Conservation (phyloP, 2,888 invertebrate species). For the Clunio marinus region DNA sequence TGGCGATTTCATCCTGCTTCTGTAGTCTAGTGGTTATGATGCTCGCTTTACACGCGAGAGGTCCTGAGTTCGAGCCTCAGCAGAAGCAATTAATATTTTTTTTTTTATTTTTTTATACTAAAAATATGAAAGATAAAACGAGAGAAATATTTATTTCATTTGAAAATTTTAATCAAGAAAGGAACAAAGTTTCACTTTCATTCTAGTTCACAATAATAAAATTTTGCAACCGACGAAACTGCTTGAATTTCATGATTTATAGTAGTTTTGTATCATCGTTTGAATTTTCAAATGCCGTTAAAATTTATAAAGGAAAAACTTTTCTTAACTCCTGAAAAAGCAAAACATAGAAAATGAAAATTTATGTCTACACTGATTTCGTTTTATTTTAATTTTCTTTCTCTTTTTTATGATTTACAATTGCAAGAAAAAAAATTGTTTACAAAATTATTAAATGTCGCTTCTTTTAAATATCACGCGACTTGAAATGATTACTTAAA, state of each 20-base stretch:
- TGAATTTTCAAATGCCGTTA: background rate
- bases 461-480: background rate
- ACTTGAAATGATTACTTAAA: slow-evolving; percentile 17
- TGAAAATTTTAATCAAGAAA: no score
- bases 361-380: background rate
- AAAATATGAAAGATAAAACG: background rate
- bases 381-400: slow-evolving; percentile 2
- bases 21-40: slow-evolving; percentile 24
- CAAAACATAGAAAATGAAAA: background rate
- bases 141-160: background rate
- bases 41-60: slow-evolving; percentile 22
- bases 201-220: no score
- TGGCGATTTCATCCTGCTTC: background rate
- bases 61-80: slow-evolving; percentile 16
- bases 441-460: slow-evolving; percentile 2
- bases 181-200: no score
- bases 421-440: slow-evolving; percentile 12
- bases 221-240: no score
- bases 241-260: no score
- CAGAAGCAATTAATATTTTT: slow-evolving; percentile 5
- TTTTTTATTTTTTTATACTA: background rate
- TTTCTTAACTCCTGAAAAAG: background rate
- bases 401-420: background rate
- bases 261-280: background rate
- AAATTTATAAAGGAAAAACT: background rate